phyloP scores from a whole-genome alignment of 2,113 vertebrate genomes.

The Sturnus vulgaris region DNA sequence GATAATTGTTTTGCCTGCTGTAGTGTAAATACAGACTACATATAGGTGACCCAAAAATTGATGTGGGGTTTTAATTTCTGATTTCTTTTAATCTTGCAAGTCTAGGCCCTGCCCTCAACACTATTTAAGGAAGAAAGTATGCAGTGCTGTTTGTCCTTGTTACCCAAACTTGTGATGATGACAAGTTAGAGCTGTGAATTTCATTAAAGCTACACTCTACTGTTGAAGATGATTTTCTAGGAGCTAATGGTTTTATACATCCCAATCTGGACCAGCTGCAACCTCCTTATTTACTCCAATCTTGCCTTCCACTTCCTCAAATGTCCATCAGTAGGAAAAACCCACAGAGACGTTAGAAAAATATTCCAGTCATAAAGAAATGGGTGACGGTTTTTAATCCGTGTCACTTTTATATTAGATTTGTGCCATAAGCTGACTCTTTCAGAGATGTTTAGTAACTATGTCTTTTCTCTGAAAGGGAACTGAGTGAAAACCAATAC shows the following conservation, averaged over 20 bases:
- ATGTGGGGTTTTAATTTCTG: not conserved
- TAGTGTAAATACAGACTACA: not conserved
- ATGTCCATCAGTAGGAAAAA: not conserved
- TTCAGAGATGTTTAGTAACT: not conserved
- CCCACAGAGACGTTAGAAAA: not conserved
- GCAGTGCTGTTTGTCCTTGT: not conserved
- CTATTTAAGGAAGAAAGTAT: not conserved
- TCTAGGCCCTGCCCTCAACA: not conserved
- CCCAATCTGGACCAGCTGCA: not conserved
- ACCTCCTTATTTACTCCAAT: not conserved
- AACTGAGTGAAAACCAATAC: not conserved
- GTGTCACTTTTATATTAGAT: not conserved
- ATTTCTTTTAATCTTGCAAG: not conserved
- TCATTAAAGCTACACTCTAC: not conserved
- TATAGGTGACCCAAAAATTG: not conserved
- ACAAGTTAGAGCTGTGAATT: not conserved
- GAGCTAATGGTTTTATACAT: not conserved
- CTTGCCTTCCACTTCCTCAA: not conserved
- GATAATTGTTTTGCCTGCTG: not conserved
- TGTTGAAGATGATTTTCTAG: not conserved
- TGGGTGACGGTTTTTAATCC: accelerated
- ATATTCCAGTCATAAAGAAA: not conserved
- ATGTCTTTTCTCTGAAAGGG: not conserved
- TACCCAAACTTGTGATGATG: not conserved
- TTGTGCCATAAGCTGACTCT: not conserved